Evolutionary conservation across 2,888 invertebrate species (phyloP), one percentile per base, ranked within the genome.

Genomic region (Oeneis ivallda): DNA sequence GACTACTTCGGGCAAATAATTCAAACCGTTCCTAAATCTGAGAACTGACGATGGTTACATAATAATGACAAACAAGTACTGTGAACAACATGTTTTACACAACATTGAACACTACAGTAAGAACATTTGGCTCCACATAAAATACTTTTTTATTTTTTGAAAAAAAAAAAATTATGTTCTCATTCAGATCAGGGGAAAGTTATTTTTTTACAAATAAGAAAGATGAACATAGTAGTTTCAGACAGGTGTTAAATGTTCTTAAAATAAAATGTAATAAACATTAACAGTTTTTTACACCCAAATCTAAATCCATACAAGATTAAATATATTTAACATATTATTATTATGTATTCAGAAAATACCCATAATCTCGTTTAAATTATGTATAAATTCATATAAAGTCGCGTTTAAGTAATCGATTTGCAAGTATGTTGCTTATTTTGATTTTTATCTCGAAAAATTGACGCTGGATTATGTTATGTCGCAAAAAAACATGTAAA

Each of bases 321-420:
- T n/a, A 2, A 53, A 53, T 9, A 34, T 15, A n/a, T 7, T 54
- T 54, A 19, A 54, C 34, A 39, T 17, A 54, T 37, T 17, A 54
- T 37, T 17, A 54, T 19, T 11, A 56, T 17, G 19, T 6, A 52
- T 26, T 32, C 13, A 7, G 13, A 56, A 41, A 39, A 19, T 19
- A 13, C 7, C 11, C 56, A 56, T 56, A 39, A 19, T 41, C 17
- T 50, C 7, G 11, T 47, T 34, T 43, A 64, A 57, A 52, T 58
- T 58, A 43, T 52, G 34, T 39, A 49, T n/a, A 60, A 50, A 49
- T 49, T 49, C 49, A 49, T 60, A 49, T 56, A 56, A 60, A 65
- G 65, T 68, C 68, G 56, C 65, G 65, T 59, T 56, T 59, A 52
- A 43, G 45, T 54, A 54, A 65, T 65, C 54, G 58, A 62, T 62